Evolutionary conservation across 2,888 invertebrate species (phyloP).

Genomic region (Tricholauxania praeusta): DNA sequence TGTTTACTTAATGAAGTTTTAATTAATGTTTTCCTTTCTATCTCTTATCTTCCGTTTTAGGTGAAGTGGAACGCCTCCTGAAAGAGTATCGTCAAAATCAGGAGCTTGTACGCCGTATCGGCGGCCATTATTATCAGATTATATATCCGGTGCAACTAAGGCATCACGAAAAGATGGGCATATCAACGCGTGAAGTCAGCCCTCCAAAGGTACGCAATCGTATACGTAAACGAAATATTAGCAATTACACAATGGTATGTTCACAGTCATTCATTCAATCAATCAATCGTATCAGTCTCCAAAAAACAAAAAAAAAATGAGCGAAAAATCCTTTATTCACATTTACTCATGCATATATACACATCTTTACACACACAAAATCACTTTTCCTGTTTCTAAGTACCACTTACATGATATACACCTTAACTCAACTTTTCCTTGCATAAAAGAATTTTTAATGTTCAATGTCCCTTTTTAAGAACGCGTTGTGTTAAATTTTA

Average conservation of each 20-base stretch:
- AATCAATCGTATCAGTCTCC: slow-evolving; percentile 13
- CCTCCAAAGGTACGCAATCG: slow-evolving; percentile 83
- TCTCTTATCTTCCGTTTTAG: slow-evolving; percentile 69
- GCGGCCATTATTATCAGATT: slow-evolving; percentile 92
- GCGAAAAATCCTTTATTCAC: too few relatives aligned
- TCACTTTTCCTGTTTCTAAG: too few relatives aligned
- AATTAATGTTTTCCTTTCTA: slow-evolving; percentile 30
- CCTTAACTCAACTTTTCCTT: too few relatives aligned
- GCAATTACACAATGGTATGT: slow-evolving; percentile 71
- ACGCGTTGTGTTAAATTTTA: too few relatives aligned
- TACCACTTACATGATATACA: too few relatives aligned
- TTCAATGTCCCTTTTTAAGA: too few relatives aligned
- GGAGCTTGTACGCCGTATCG: slow-evolving; percentile 91
- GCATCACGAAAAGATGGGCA: slow-evolving; percentile 96
- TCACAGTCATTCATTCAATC: slow-evolving; percentile 47
- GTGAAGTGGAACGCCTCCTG: slow-evolving; percentile 91
- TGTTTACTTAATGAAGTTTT: slow-evolving; percentile 20
- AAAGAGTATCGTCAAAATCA: slow-evolving; percentile 93
- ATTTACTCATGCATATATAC: too few relatives aligned
- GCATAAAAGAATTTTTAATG: too few relatives aligned
- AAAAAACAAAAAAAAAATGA: too few relatives aligned
- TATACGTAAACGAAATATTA: slow-evolving; percentile 67
- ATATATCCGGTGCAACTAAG: slow-evolving; percentile 94
- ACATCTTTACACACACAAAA: too few relatives aligned
- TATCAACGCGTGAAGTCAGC: slow-evolving; percentile 92